Evolutionary conservation across 2,888 invertebrate species (phyloP).

Genomic region (Argyra leucocephala): DNA sequence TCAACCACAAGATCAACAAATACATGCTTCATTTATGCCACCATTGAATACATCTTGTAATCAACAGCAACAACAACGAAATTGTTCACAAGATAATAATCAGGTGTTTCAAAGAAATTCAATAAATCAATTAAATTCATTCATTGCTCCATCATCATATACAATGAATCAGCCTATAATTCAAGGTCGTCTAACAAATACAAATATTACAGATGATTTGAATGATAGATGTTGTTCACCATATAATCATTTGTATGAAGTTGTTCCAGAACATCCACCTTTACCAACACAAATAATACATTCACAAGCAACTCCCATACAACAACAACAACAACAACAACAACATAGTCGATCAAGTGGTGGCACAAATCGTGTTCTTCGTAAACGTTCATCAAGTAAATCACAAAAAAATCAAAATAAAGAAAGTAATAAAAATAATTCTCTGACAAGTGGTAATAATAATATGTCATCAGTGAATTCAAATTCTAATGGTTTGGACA

Average conservation of each 20-base stretch:
- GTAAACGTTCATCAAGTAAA: not conserved
- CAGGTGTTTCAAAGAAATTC: not conserved
- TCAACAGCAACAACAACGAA: not conserved
- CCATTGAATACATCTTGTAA: not conserved
- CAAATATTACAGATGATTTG: not conserved
- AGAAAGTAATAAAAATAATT: slow-evolving; percentile 18
- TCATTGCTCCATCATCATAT: not conserved
- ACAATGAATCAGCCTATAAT: not conserved
- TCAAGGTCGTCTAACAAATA: not conserved
- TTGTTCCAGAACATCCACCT: slow-evolving; percentile 14
- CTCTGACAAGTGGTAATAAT: no score
- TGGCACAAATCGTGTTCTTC: not conserved
- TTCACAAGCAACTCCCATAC: no score
- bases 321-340: not conserved
- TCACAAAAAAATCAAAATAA: slow-evolving; percentile 15
- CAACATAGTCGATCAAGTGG: not conserved
- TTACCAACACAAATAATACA: not conserved
- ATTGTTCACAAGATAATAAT: not conserved
- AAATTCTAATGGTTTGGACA: not conserved
- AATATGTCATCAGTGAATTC: no score
- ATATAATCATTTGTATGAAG: slow-evolving; percentile 19
- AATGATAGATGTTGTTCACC: slow-evolving; percentile 12
- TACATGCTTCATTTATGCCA: slow-evolving; percentile 12
- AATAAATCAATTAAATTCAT: not conserved
- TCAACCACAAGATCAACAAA: slow-evolving; percentile 7